Conservation (phyloP, 2,888 invertebrate genomes). For the Hirtodrosophila duncani region DNA sequence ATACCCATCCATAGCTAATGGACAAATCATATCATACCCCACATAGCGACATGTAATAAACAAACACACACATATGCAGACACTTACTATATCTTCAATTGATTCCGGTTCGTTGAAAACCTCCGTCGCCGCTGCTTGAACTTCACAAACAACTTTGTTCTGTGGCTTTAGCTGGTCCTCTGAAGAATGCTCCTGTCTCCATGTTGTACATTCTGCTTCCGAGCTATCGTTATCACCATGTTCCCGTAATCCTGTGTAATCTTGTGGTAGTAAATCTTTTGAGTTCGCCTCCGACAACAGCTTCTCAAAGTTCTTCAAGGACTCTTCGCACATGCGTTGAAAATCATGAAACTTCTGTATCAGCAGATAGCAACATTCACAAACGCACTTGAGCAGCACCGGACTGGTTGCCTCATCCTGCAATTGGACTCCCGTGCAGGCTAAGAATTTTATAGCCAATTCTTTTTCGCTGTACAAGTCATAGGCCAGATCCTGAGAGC, state of each 20-base stretch:
- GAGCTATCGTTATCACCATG: background rate
- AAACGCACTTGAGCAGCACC: conserved; percentile 58
- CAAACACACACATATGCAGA: background rate
- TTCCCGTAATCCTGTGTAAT: background rate
- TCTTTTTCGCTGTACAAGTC: conserved; percentile 44
- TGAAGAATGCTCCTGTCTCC: background rate
- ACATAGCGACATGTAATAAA: too few species aligned
- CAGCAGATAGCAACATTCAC: conserved; percentile 59
- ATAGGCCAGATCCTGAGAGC: conserved; percentile 29
- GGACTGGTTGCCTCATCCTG: conserved; percentile 29
- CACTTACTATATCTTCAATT: conserved; percentile 54
- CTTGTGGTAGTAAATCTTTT: too few species aligned
- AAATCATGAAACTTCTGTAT: conserved; percentile 65
- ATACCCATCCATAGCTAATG: background rate
- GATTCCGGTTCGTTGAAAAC: background rate
- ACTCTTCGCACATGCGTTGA: conserved; percentile 67
- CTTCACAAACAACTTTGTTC: background rate
- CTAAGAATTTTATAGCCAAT: conserved; percentile 54
- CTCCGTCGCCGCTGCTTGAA: background rate
- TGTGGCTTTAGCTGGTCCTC: background rate
- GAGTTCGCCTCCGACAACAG: conserved; percentile 35
- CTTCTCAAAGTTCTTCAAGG: conserved; percentile 51
- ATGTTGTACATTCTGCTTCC: background rate
- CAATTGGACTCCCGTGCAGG: conserved; percentile 28
- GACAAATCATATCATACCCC: too few species aligned